phyloP scores from a whole-genome alignment of 2,113 vertebrate genomes.

The Melanerpes formicivorus region DNA sequence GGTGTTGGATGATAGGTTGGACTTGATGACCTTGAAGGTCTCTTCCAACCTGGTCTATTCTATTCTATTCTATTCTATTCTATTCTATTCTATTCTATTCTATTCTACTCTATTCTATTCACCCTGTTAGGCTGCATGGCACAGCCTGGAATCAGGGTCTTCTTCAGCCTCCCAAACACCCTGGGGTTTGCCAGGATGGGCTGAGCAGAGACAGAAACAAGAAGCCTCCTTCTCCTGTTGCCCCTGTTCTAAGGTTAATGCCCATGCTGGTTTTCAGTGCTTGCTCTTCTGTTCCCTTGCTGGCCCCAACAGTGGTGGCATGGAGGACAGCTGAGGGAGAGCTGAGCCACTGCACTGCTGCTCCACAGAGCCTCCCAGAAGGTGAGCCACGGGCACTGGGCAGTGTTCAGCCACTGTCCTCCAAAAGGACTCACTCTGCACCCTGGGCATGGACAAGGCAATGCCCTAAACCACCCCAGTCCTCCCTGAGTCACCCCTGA shows the following conservation, averaged over 20 bases:
- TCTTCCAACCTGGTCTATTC: too few species aligned
- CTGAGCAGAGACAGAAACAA: background rate
- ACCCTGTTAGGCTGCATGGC: background rate
- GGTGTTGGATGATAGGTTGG: too few species aligned
- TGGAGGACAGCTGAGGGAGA: background rate
- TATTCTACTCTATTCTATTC: too few species aligned
- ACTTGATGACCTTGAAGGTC: too few species aligned
- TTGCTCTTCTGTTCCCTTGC: background rate
- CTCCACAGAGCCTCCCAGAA: background rate
- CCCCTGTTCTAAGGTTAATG: background rate
- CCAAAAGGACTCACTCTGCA: background rate
- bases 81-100: too few species aligned
- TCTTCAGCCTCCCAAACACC: background rate
- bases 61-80: too few species aligned
- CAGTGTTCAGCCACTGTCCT: background rate
- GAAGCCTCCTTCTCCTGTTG: background rate
- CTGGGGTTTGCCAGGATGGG: background rate
- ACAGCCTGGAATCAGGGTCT: background rate
- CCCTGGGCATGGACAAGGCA: background rate
- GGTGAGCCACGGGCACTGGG: background rate
- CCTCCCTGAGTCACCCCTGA: background rate
- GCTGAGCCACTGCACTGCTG: background rate
- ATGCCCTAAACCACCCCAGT: background rate
- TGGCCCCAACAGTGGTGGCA: background rate
- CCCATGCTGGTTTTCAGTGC: fast-evolving